A percentile compares a stretch with the other conserved stretches of the same genome.
phyloP scores from a whole-genome alignment of 2,113 vertebrate genomes.

The Daubentonia madagascariensis region DNA sequence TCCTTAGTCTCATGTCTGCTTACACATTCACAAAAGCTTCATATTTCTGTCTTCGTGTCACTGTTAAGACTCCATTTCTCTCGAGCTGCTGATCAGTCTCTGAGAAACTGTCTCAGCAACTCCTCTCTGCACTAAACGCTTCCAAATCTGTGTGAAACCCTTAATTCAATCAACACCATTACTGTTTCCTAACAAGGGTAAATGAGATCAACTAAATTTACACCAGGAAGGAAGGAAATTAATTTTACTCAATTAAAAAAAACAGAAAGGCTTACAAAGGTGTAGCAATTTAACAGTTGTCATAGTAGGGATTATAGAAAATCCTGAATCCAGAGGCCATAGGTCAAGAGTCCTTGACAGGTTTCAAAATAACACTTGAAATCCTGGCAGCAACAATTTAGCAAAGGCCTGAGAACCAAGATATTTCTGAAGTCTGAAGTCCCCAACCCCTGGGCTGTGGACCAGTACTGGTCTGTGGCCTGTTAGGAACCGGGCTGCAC shows the following conservation, averaged over 20 bases:
- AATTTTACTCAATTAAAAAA: not conserved
- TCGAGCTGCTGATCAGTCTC: not conserved
- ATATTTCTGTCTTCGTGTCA: not conserved
- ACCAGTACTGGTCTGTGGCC: no score
- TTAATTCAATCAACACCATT: slow-evolving; percentile 62
- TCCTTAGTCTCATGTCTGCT: not conserved
- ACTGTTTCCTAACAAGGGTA: not conserved
- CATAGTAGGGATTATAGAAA: not conserved
- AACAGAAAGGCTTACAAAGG: not conserved
- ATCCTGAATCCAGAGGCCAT: not conserved
- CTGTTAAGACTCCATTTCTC: not conserved
- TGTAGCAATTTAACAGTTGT: not conserved
- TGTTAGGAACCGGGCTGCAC: no score
- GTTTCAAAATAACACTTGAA: not conserved
- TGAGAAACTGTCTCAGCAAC: not conserved
- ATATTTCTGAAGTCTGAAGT: not conserved
- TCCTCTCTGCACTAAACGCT: not conserved
- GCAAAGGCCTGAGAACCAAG: not conserved
- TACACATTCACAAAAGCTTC: not conserved
- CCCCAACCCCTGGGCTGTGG: no score
- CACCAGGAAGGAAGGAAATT: slow-evolving; percentile 48
- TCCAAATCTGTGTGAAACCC: not conserved
- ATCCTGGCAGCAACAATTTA: not conserved
- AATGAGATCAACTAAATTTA: slow-evolving; percentile 39
- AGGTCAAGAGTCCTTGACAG: not conserved